Percentiles rank a stretch among this genome's conserved stretches.
Conservation (phyloP, 2,888 invertebrate species). For the Allophyes oxyacanthae region DNA sequence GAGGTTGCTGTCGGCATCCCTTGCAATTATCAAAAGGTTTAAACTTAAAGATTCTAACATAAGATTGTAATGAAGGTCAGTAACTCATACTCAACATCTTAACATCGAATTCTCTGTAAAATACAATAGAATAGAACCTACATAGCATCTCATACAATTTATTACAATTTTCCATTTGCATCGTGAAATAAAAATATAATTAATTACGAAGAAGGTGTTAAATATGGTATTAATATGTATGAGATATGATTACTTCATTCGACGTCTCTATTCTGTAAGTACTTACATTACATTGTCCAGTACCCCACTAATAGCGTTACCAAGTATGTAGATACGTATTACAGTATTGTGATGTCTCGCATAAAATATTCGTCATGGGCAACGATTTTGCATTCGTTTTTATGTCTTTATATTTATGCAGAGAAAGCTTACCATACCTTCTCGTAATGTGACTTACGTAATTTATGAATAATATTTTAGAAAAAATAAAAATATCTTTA, state of each 20-base stretch:
- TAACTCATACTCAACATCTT: no score
- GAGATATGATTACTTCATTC: constrained; percentile 7
- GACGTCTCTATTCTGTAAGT: constrained; percentile 26
- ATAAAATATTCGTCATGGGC: constrained; percentile 79
- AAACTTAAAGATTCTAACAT: no score
- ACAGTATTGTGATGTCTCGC: constrained; percentile 64
- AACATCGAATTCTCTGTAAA: no score
- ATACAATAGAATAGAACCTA: no score
- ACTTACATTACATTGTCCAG: constrained; percentile 32
- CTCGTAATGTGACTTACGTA: constrained; percentile 68
- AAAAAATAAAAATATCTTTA: constrained; percentile 1
- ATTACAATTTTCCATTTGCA: no score
- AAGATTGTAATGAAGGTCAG: no score
- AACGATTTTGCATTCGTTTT: constrained; percentile 72
- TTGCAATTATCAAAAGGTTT: no score
- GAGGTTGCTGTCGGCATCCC: no score
- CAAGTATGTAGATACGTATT: constrained; percentile 44
- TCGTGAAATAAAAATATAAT: no score
- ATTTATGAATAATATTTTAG: constrained; percentile 53
- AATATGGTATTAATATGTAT: no score
- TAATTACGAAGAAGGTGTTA: no score
- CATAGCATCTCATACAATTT: no score
- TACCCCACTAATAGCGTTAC: constrained; percentile 38
- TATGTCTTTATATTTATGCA: constrained; percentile 72
- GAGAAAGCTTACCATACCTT: constrained; percentile 77